Base-by-base conservation (phyloP, 2,113 vertebrate species). In the Paradisaea rubra region DNA sequence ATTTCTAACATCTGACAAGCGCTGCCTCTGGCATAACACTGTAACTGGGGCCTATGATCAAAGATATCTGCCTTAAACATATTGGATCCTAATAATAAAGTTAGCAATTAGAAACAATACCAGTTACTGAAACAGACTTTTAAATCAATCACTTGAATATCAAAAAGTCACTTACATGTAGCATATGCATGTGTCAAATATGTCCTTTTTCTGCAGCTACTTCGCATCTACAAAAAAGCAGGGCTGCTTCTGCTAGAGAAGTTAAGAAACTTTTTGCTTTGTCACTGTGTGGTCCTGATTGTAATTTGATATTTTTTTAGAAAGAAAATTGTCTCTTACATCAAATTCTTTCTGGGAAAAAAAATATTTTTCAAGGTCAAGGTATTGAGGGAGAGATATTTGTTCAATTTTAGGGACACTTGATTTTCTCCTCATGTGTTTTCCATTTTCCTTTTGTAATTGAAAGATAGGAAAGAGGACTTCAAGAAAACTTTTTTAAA, bases 81-180 rank as follows among this genome's bases (percentile, higher is more conserved):
- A 91, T 16, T 89, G 45, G 85, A 84, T 57, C 49, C 87, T 95
- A 91, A 83, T 93, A 76, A 94, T 61, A 91, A 95, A 95, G 81
- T 80, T 92, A 79, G 78, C 2, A 1, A 95, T 95, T 96, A 94
- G 91, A 93, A 96, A 97, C 92, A 91, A 96, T 95, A 76, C 47
- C 86, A 95, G 89, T 96, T 96, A 96, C 86, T 73, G 93, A 93
- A 92, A 93, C 69, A 96, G 93, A 95, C 84, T 63, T 94, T 52
- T 88, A 64, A 85, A 91, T 94, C 97, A 95, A 89, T 96, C 91
- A 93, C 82, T 88, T 41, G 8, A 86, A 63, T 66, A 86, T 60
- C 76, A 81, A 70, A 88, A 87, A 66, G 23, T 76, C 63, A 63
- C 20, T 88, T 35, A 39, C 19, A 79, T 10, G 4, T 16, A 56